Percentiles rank a stretch among this genome's conserved stretches.
Evolutionary conservation across 2,797 vertebrate genomes (phyloP).

Genomic region (Acipenser ruthenus): DNA sequence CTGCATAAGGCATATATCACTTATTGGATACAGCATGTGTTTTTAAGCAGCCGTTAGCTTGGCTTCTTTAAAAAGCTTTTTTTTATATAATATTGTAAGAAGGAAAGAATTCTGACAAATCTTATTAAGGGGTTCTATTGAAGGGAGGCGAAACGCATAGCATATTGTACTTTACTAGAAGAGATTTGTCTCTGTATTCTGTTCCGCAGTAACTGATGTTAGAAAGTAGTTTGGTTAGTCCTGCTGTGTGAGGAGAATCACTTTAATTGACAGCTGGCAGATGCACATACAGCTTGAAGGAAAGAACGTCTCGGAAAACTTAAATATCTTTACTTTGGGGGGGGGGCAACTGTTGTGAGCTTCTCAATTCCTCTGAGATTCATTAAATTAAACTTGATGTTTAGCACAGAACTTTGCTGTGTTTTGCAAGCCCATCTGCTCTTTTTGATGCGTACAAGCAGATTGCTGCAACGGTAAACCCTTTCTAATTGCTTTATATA

Average conservation of each 20-base stretch:
- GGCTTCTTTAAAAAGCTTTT: no score
- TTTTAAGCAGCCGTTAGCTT: no score
- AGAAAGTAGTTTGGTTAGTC: neutral
- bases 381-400: slow-evolving; percentile 15
- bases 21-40: no score
- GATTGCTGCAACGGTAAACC: neutral
- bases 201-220: neutral
- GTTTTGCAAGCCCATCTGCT: slow-evolving; percentile 7
- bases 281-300: slow-evolving; percentile 7
- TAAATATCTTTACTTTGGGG: slow-evolving; percentile 14
- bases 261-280: slow-evolving; percentile 15
- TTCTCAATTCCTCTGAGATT: slow-evolving; percentile 10
- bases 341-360: slow-evolving; percentile 7
- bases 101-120: neutral
- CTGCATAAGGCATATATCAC: no score
- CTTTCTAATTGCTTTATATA: neutral
- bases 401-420: neutral
- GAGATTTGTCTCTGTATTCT: neutral
- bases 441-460: slow-evolving; percentile 5
- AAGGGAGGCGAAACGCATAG: neutral
- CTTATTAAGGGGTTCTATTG: neutral
- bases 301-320: slow-evolving; percentile 11
- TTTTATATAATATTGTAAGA: no score
- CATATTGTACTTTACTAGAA: neutral
- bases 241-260: slow-evolving; percentile 6